Percentiles rank a stretch among this genome's conserved stretches.
phyloP scores from a whole-genome alignment of 2,113 vertebrate genomes.

The Cathartes aura region DNA sequence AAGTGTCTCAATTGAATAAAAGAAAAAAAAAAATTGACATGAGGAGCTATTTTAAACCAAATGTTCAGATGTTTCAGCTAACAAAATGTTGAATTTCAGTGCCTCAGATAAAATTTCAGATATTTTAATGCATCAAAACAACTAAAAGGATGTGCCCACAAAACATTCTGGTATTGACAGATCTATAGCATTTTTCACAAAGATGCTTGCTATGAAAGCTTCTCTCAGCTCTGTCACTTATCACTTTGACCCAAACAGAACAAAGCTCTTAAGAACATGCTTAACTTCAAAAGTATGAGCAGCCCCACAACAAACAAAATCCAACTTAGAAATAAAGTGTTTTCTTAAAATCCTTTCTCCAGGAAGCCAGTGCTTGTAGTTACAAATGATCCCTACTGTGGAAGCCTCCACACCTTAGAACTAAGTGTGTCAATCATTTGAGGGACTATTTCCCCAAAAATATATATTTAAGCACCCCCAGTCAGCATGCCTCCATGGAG shows the following conservation, averaged over 20 bases:
- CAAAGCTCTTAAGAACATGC: background rate
- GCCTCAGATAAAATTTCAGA: background rate
- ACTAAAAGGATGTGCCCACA: background rate
- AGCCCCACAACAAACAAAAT: background rate
- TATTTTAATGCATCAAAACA: background rate
- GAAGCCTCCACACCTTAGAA: background rate
- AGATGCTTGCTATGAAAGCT: background rate
- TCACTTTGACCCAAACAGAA: background rate
- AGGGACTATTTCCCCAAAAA: background rate
- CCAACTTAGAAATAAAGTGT: background rate
- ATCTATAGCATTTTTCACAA: background rate
- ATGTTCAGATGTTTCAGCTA: background rate
- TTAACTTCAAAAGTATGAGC: background rate
- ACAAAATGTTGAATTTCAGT: background rate
- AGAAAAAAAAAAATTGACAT: background rate
- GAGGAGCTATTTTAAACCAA: background rate
- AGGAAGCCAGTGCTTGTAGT: background rate
- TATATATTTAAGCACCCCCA: background rate
- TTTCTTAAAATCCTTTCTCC: background rate
- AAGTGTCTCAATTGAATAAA: background rate
- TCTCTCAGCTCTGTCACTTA: background rate
- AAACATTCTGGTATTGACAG: background rate
- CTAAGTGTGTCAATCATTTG: rapidly evolving
- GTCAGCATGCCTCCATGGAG: background rate
- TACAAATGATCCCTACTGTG: background rate